phyloP scores from a whole-genome alignment of 2,888 invertebrate genomes.

The Noctuana brunneofusca region DNA sequence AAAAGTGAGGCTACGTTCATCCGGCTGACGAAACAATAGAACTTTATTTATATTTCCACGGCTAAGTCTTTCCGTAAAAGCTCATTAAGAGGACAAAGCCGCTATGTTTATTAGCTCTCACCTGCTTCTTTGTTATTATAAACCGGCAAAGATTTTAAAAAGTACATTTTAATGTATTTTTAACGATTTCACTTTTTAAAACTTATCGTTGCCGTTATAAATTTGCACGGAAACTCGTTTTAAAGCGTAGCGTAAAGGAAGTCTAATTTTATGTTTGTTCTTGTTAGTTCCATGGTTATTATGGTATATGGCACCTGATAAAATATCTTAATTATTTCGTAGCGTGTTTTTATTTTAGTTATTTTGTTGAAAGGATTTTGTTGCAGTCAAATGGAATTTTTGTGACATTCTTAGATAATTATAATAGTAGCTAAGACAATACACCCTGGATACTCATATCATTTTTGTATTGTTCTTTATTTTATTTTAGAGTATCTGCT shows the following conservation, averaged over 20 bases:
- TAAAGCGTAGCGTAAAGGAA: conserved; percentile 8
- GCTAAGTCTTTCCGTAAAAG: conserved; percentile 47
- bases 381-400: not conserved
- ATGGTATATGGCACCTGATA: no score
- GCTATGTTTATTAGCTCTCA: conserved; percentile 47
- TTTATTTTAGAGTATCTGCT: no score
- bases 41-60: conserved; percentile 49
- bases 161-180: conserved; percentile 38
- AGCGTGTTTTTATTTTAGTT: not conserved
- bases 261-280: conserved; percentile 8
- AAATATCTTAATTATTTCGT: not conserved
- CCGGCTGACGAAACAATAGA: conserved; percentile 12
- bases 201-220: not conserved
- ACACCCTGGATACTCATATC: no score
- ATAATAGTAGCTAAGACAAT: no score
- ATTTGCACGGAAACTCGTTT: not conserved
- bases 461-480: no score
- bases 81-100: conserved; percentile 48
- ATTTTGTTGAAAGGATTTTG: not conserved
- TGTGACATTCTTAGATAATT: no score
- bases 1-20: not conserved
- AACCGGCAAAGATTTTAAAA: conserved; percentile 41
- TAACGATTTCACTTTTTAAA: conserved; percentile 29
- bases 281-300: not conserved
- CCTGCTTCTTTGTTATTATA: conserved; percentile 48